Evolutionary conservation across 2,797 vertebrate genomes (phyloP).

Genomic region (Buphagus erythrorhynchus): DNA sequence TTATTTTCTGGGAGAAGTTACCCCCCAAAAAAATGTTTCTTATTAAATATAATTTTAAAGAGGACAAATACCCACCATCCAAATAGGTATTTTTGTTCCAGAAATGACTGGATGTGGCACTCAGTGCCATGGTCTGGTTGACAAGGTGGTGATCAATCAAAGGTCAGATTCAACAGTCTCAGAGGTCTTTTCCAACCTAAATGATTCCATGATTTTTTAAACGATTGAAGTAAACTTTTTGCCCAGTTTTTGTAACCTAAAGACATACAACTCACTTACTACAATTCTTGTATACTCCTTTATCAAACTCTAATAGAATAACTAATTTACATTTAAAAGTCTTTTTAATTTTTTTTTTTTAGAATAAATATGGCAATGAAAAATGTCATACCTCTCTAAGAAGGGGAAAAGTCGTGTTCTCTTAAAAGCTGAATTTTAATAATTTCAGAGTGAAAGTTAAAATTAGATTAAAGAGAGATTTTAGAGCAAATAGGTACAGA

Average conservation of each 20-base stretch:
- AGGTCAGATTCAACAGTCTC: background rate
- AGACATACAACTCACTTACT: background rate
- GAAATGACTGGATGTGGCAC: background rate
- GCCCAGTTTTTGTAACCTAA: background rate
- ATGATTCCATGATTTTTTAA: background rate
- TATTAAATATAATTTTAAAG: background rate
- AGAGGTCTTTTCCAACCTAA: background rate
- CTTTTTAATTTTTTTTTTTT: background rate
- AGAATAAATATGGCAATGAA: background rate
- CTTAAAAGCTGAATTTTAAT: background rate
- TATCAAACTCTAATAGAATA: background rate
- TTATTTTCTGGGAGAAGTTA: background rate
- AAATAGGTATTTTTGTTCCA: background rate
- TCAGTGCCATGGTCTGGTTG: background rate
- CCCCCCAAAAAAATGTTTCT: rapidly evolving
- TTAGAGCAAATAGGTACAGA: background rate
- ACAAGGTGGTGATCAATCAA: no score
- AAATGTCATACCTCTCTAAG: background rate
- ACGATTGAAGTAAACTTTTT: background rate
- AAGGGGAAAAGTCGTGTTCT: background rate
- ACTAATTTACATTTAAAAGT: background rate
- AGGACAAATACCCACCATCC: background rate
- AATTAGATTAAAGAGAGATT: background rate
- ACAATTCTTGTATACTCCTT: background rate
- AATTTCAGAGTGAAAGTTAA: background rate